Conservation (phyloP, 1,140 invertebrate genomes). For the Hestina assimilis region DNA sequence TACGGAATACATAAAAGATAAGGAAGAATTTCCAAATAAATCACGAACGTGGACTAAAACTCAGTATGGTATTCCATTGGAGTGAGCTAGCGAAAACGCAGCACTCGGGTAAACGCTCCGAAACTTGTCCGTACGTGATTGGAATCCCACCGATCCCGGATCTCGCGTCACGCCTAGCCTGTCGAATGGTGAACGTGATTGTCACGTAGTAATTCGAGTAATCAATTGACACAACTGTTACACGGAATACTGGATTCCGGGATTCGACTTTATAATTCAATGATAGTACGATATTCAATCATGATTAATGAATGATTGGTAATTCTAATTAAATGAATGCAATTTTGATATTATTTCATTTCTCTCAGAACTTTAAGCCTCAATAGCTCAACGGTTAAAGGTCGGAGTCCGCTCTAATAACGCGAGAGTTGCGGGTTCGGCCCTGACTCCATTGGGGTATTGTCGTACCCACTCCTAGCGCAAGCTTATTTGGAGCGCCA, state of each 20-base stretch:
- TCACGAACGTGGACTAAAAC: slow-evolving; percentile 21
- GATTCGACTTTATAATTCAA: slow-evolving; percentile 3
- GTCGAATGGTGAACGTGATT: slow-evolving; percentile 47
- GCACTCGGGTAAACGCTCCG: slow-evolving; percentile 51
- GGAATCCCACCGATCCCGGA: slow-evolving; percentile 34
- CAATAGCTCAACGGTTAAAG: no score
- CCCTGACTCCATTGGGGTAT: no score
- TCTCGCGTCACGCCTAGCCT: slow-evolving; percentile 38
- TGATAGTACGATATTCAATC: not conserved
- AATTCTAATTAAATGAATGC: no score
- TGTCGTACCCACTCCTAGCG: no score
- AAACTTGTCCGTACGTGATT: slow-evolving; percentile 48
- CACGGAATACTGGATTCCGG: slow-evolving; percentile 19
- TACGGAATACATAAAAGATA: not conserved
- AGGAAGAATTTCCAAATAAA: slow-evolving; percentile 6
- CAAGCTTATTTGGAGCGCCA: no score
- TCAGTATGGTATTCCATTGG: slow-evolving; percentile 19
- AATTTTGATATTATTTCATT: no score
- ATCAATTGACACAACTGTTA: slow-evolving; percentile 27
- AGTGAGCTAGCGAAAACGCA: slow-evolving; percentile 26
- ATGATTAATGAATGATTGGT: not conserved
- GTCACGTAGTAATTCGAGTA: slow-evolving; percentile 41
- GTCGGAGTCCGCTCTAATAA: no score
- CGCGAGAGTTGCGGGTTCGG: no score
- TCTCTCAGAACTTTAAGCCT: no score